Percentiles rank a stretch among this genome's conserved stretches.
phyloP scores from a whole-genome alignment of 2,888 invertebrate species.

The Timema cristinae region DNA sequence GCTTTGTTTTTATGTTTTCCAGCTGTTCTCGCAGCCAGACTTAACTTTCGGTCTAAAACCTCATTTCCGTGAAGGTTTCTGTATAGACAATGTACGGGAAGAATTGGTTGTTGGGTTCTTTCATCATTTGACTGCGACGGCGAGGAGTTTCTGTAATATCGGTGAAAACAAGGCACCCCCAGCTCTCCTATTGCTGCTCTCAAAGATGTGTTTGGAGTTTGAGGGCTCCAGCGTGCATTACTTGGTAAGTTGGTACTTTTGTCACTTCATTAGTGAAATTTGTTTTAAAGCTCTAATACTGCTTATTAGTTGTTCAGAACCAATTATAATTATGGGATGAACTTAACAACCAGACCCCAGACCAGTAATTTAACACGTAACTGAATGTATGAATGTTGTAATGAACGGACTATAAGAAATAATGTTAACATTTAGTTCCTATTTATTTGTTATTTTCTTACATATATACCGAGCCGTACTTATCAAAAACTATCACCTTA shows the following conservation, averaged over 20 bases:
- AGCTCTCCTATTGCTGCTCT: conserved; percentile 79
- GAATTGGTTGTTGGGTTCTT: conserved; percentile 82
- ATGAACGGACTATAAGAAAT: no score
- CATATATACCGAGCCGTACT: no score
- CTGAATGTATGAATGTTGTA: no score
- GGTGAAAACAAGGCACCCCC: conserved; percentile 71
- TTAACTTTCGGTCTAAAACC: conserved; percentile 84
- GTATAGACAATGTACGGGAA: conserved; percentile 82
- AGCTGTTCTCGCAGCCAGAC: conserved; percentile 81
- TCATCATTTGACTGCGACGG: conserved; percentile 66
- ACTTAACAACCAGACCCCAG: no score
- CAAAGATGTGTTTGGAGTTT: conserved; percentile 87
- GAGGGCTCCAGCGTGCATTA: conserved; percentile 81
- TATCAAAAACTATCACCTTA: no score
- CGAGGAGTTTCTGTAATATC: conserved; percentile 61
- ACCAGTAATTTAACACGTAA: no score
- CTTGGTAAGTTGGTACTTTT: conserved; percentile 54
- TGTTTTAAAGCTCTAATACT: no score
- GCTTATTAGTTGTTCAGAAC: no score
- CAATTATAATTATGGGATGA: no score
- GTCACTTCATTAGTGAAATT: no score
- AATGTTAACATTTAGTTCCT: no score
- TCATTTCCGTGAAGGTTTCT: conserved; percentile 74
- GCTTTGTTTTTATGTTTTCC: conserved; percentile 31
- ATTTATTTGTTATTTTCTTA: no score